Evolutionary conservation across 2,797 vertebrate species (phyloP).

Genomic region (Oreochromis mossambicus): DNA sequence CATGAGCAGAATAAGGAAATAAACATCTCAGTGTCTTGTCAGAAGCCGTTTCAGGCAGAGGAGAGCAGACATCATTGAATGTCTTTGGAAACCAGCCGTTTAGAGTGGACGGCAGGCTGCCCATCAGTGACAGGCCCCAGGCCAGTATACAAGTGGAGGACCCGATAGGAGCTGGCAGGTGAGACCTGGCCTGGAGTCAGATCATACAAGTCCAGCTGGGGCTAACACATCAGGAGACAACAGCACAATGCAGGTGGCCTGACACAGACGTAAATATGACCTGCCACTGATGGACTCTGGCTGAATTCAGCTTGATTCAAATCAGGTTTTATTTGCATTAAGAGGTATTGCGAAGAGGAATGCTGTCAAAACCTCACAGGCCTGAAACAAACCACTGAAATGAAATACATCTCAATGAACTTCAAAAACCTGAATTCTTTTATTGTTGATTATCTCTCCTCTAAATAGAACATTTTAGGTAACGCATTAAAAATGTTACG

Average conservation of each 20-base stretch:
- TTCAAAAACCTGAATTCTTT: not conserved
- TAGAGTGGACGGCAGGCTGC: conserved; percentile 66
- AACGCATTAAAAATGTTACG: not conserved
- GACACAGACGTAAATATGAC: conserved; percentile 67
- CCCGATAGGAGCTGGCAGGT: conserved; percentile 79
- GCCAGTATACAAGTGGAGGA: conserved; percentile 58
- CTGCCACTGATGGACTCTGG: conserved; percentile 62
- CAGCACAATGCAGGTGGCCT: conserved; percentile 63
- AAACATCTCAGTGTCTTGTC: conserved; percentile 59
- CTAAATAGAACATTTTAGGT: not conserved
- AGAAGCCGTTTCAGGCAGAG: conserved; percentile 54
- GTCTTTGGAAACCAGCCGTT: conserved; percentile 66
- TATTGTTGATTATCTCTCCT: not conserved
- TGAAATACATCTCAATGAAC: not conserved
- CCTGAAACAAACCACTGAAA: not conserved
- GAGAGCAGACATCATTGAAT: conserved; percentile 48
- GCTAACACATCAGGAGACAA: conserved; percentile 63
- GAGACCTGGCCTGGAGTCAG: conserved; percentile 79
- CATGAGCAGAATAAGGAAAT: conserved; percentile 22
- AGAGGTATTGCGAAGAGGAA: not conserved
- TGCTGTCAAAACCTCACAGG: conserved; percentile 13
- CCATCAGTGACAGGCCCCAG: conserved; percentile 71
- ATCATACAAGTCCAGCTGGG: conserved; percentile 73
- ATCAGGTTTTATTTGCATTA: conserved; percentile 53
- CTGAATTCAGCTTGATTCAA: conserved; percentile 47